These are phyloP conservation scores for Epicampocera succincta DNA, from an alignment of 2,888 invertebrate genomes.

Conservation along the genomic window DNA sequence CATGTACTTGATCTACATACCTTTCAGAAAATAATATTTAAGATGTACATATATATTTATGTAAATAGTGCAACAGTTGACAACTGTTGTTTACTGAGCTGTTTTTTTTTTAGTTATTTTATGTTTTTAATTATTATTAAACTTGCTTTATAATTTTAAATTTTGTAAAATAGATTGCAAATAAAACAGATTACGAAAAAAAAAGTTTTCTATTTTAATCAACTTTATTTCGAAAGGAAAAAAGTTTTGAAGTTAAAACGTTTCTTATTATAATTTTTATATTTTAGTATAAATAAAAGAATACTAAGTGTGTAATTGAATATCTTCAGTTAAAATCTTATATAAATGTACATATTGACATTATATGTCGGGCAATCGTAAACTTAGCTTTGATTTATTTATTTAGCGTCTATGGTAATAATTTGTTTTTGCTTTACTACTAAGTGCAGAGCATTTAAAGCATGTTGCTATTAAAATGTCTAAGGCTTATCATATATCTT, in stretches of 20 bases:
- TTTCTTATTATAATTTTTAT: neutral
- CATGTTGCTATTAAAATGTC: too few species aligned
- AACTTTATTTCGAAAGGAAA: conserved; percentile 20
- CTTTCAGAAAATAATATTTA: too few species aligned
- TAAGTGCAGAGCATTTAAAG: neutral
- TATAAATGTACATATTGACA: conserved; percentile 41
- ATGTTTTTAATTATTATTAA: too few species aligned
- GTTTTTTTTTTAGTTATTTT: too few species aligned
- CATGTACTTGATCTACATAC: too few species aligned
- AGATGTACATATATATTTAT: too few species aligned
- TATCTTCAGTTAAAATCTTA: conserved; percentile 11
- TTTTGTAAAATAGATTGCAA: too few species aligned
- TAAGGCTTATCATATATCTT: too few species aligned
- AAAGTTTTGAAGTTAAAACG: neutral
- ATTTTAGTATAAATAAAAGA: conserved; percentile 34
- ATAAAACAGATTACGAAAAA: conserved; percentile 11
- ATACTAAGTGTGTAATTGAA: conserved; percentile 8
- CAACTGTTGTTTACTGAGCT: too few species aligned
- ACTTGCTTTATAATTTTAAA: too few species aligned
- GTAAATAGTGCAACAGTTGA: too few species aligned
- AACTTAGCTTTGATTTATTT: neutral
- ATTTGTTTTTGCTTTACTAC: conserved; percentile 12
- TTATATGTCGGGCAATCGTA: conserved; percentile 28
- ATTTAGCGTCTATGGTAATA: conserved; percentile 27
- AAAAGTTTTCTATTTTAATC: neutral